A percentile compares a stretch with the other conserved stretches of the same genome.
Conservation (phyloP, 92 coral and sea anemone species). For the Zoanthus solanderi region DNA sequence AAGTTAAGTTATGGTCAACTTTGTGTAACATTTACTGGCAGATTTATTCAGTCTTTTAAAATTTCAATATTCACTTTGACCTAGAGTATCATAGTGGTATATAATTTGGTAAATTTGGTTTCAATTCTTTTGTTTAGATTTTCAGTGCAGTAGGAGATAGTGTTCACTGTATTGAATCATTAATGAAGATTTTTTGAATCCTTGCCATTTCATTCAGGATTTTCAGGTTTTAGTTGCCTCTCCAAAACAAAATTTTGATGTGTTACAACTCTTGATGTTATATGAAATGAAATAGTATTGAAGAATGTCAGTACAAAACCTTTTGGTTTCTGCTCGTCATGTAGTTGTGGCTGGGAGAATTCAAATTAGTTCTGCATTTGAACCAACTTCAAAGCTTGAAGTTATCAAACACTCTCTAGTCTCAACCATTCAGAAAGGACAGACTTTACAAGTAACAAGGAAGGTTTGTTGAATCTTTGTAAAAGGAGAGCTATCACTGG, state of each 20-base stretch:
- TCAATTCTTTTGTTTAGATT: neutral
- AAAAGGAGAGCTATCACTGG: too few relatives aligned
- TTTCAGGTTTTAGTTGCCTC: neutral
- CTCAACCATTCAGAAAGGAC: neutral
- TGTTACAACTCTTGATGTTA: neutral
- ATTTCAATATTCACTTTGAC: neutral
- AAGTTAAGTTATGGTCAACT: too few relatives aligned
- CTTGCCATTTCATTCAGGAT: neutral
- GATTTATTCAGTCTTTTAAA: too few relatives aligned
- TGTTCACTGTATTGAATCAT: neutral
- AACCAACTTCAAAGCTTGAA: slow-evolving; percentile 40
- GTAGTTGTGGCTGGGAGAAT: neutral
- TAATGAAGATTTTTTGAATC: neutral
- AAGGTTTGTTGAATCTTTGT: slow-evolving; percentile 4
- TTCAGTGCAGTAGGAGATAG: neutral
- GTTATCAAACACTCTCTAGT: slow-evolving; percentile 16
- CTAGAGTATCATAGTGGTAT: neutral
- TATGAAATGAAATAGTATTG: neutral
- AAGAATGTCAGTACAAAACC: slow-evolving; percentile 38
- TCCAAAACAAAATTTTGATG: neutral
- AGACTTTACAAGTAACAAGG: neutral
- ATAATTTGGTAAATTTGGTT: neutral
- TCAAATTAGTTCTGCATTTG: slow-evolving; percentile 3
- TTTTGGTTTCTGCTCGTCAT: slow-evolving; percentile 26
- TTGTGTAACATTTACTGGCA: too few relatives aligned